Percentiles rank a stretch among this genome's conserved stretches.
Evolutionary conservation across 2,888 invertebrate species (phyloP).

Genomic region (Eueremaeus valkanovi): DNA sequence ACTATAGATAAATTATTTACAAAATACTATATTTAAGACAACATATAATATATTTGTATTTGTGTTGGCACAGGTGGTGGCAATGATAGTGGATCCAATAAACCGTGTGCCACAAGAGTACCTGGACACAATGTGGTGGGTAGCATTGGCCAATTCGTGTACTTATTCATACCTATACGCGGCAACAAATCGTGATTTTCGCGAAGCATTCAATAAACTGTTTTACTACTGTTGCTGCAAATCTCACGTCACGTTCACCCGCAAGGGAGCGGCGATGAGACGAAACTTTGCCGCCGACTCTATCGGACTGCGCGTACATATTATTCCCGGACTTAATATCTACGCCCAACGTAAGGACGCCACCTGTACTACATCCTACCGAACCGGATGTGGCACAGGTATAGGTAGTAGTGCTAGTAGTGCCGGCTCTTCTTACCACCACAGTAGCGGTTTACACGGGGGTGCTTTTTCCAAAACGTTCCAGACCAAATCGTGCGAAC

Average conservation of each 20-base stretch:
- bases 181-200: slow-evolving; percentile 64
- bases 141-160: slow-evolving; percentile 66
- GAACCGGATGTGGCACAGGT: background rate
- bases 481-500: background rate
- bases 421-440: slow-evolving; percentile 5
- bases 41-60: too few relatives aligned
- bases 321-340: slow-evolving; percentile 67
- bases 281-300: slow-evolving; percentile 36
- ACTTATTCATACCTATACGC: slow-evolving; percentile 65
- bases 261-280: slow-evolving; percentile 51
- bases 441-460: background rate
- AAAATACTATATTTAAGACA: too few relatives aligned
- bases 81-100: slow-evolving; percentile 58
- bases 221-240: slow-evolving; percentile 78
- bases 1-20: too few relatives aligned
- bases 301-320: slow-evolving; percentile 61
- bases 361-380: slow-evolving; percentile 19
- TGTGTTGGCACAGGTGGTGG: slow-evolving; percentile 57
- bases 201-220: slow-evolving; percentile 66
- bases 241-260: slow-evolving; percentile 64
- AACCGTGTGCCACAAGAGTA: slow-evolving; percentile 45
- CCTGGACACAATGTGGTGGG: slow-evolving; percentile 63
- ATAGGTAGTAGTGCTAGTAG: background rate
- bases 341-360: slow-evolving; percentile 52
- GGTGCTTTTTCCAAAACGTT: background rate